These are phyloP conservation scores for Macrochelys suwanniensis DNA, from an alignment of 2,797 vertebrate species.

Conservation along the genomic window DNA sequence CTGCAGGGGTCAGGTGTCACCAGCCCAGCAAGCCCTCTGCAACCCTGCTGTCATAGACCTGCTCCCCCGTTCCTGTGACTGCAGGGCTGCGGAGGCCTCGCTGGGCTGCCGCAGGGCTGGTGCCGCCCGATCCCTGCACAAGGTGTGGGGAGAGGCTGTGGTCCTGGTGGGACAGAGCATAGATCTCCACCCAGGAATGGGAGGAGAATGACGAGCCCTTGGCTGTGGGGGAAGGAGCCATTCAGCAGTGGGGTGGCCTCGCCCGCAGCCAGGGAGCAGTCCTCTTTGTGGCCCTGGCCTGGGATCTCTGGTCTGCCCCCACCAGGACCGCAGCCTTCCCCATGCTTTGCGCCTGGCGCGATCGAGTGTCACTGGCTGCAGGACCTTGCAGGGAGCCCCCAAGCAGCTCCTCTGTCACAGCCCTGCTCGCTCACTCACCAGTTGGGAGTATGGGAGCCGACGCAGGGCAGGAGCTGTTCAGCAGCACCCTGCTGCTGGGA, in stretches of 20 bases:
- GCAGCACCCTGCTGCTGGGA: background rate
- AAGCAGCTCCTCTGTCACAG: background rate
- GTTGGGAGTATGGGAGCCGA: background rate
- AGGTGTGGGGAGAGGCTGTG: background rate
- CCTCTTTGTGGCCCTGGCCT: background rate
- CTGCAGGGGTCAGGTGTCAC: too few relatives aligned
- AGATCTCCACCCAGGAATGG: background rate
- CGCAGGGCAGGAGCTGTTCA: background rate
- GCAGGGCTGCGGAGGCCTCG: background rate
- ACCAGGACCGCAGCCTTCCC: background rate
- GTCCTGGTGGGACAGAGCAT: too few relatives aligned
- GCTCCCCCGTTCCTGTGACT: background rate
- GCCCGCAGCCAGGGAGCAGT: background rate
- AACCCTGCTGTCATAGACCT: background rate
- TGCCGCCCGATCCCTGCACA: background rate
- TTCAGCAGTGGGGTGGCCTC: background rate
- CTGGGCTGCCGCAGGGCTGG: background rate
- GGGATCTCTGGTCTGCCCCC: background rate
- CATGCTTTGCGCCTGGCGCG: background rate
- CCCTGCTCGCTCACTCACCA: background rate
- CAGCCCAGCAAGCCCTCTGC: background rate
- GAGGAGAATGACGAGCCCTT: background rate
- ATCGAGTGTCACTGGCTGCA: background rate
- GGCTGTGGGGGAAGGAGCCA: background rate
- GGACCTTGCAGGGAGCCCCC: too few relatives aligned